These are phyloP conservation scores for Montipora capitata DNA, from an alignment of 92 coral and sea anemone species.

Conservation along the genomic window DNA sequence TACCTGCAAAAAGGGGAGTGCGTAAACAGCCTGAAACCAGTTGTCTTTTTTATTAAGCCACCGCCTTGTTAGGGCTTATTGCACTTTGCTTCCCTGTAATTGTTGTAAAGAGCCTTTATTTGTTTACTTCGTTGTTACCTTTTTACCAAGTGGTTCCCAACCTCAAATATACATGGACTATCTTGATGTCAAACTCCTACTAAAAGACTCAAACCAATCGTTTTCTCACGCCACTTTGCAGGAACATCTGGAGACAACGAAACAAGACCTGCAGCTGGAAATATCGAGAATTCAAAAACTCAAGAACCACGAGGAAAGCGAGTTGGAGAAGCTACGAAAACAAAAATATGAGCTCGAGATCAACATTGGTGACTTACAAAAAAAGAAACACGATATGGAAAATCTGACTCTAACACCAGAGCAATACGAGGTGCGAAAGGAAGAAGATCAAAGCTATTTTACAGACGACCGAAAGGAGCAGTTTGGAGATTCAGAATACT, in stretches of 20 bases:
- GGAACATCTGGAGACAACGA: slow-evolving; percentile 54
- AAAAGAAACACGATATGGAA: slow-evolving; percentile 14
- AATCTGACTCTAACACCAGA: neutral
- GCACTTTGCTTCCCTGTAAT: no score
- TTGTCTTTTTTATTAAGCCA: no score
- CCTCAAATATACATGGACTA: no score
- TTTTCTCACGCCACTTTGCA: neutral
- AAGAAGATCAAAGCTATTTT: neutral
- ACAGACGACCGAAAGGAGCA: neutral
- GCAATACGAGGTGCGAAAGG: neutral
- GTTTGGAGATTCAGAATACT: neutral
- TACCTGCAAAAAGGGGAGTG: no score
- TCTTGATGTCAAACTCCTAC: no score
- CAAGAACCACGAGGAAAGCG: slow-evolving; percentile 86
- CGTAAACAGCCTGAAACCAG: no score
- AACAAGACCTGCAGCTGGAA: slow-evolving; percentile 79
- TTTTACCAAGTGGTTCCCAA: no score
- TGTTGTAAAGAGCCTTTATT: no score
- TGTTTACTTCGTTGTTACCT: no score
- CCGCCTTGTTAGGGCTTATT: no score
- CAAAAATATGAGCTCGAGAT: slow-evolving; percentile 66
- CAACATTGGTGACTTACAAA: slow-evolving; percentile 56
- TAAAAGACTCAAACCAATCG: neutral
- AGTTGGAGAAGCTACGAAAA: slow-evolving; percentile 73
- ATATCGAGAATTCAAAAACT: slow-evolving; percentile 82